Percentiles rank a stretch among this genome's conserved stretches.
phyloP scores from a whole-genome alignment of 2,113 vertebrate genomes.

The Lasiurus borealis region DNA sequence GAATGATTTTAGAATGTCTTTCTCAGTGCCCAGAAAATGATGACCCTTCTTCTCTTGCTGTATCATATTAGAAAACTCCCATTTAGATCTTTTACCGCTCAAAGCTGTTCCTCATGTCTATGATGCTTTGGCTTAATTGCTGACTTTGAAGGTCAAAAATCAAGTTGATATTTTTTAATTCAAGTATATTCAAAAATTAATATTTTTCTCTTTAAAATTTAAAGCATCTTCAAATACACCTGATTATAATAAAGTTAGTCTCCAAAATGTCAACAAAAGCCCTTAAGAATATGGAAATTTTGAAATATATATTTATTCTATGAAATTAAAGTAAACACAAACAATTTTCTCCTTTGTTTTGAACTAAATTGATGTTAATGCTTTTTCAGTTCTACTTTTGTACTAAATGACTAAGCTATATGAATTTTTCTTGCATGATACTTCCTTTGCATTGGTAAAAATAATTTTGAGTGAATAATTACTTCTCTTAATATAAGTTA shows the following conservation, averaged over 20 bases:
- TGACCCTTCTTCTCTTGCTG: neutral
- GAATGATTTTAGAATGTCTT: neutral
- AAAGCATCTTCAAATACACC: neutral
- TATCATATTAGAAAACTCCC: neutral
- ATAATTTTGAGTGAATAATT: constrained; percentile 84
- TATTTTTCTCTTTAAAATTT: neutral
- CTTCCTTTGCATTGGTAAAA: constrained; percentile 80
- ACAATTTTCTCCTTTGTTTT: constrained; percentile 63
- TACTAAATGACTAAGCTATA: constrained; percentile 76
- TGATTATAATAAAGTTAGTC: constrained; percentile 23
- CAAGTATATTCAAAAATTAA: constrained; percentile 25
- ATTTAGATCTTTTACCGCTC: neutral
- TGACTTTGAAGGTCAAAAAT: constrained; percentile 24
- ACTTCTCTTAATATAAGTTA: constrained; percentile 83
- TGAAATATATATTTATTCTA: constrained; percentile 57
- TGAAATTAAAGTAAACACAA: constrained; percentile 66
- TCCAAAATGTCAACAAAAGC: neutral
- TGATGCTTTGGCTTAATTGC: neutral
- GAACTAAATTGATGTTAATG: constrained; percentile 68
- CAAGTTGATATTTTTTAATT: neutral
- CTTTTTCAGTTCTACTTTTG: constrained; percentile 75
- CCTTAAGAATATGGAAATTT: neutral
- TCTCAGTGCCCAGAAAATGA: neutral
- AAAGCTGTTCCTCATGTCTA: neutral
- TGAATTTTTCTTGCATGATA: constrained; percentile 84